Evolutionary conservation across 2,113 vertebrate genomes (phyloP).

Genomic region (Rhinopomastus cyanomelas): DNA sequence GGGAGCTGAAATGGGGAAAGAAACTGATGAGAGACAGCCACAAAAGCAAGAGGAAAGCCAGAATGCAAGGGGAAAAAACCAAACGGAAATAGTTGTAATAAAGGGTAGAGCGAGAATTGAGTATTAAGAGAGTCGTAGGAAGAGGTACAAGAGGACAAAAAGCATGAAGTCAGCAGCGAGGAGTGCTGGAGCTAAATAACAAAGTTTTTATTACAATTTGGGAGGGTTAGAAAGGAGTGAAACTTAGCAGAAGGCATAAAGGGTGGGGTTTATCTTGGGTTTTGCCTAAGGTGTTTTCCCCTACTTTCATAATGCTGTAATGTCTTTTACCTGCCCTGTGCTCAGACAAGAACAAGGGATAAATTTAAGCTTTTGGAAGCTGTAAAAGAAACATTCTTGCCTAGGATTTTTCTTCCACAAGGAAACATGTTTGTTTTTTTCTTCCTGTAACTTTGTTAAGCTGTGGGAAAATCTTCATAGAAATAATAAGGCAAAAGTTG

Average conservation of each 20-base stretch:
- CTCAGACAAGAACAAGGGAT: neutral
- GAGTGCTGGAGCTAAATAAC: neutral
- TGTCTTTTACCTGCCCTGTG: neutral
- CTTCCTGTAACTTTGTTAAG: neutral
- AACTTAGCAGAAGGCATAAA: neutral
- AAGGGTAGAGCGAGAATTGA: neutral
- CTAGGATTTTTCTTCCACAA: neutral
- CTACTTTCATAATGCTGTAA: neutral
- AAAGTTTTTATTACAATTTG: neutral
- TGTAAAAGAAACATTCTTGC: neutral
- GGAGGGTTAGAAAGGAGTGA: neutral
- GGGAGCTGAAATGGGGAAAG: neutral
- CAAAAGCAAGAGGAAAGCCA: neutral
- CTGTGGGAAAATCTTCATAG: neutral
- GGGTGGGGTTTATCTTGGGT: neutral
- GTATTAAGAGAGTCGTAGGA: neutral
- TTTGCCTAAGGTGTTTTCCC: constrained; percentile 26
- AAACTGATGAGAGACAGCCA: neutral
- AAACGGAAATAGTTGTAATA: neutral
- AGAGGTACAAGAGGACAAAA: neutral
- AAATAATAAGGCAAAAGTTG: neutral
- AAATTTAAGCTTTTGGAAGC: neutral
- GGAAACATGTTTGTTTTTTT: neutral
- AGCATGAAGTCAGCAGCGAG: neutral
- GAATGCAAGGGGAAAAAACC: neutral